Evolutionary conservation across 2,888 invertebrate species (phyloP).

Genomic region (Clivina fossor): DNA sequence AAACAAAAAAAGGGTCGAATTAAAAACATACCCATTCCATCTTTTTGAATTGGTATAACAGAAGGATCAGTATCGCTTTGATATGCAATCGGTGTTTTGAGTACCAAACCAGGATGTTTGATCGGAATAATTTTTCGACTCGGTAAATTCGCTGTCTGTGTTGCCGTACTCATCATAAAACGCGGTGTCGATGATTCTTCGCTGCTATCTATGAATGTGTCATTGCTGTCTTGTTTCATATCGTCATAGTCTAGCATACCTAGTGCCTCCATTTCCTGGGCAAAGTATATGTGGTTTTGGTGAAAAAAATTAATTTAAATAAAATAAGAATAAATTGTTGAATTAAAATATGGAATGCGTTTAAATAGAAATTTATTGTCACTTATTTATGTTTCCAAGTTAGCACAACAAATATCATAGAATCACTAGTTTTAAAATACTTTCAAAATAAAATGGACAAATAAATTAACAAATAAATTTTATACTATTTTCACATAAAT

Average conservation of each 20-base stretch:
- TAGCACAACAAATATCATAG: too few species aligned
- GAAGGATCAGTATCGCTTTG: constrained; percentile 79
- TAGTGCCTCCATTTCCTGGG: constrained; percentile 52
- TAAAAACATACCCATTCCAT: constrained; percentile 77
- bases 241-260: constrained; percentile 52
- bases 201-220: constrained; percentile 56
- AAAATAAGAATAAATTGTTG: too few species aligned
- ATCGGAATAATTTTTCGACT: constrained; percentile 71
- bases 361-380: too few species aligned
- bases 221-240: constrained; percentile 52
- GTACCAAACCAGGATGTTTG: constrained; percentile 70
- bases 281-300: constrained; percentile 23
- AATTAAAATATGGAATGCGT: too few species aligned
- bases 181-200: constrained; percentile 52
- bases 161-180: constrained; percentile 58
- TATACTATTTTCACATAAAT: too few species aligned
- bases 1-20: neutral
- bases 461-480: too few species aligned
- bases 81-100: constrained; percentile 78
- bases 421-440: too few species aligned
- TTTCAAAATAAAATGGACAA: too few species aligned
- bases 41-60: constrained; percentile 84
- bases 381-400: too few species aligned
- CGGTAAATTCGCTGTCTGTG: constrained; percentile 58
- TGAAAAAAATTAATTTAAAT: too few species aligned